Evolutionary conservation across 2,888 invertebrate genomes (phyloP).

Genomic region (Lasius platythorax): DNA sequence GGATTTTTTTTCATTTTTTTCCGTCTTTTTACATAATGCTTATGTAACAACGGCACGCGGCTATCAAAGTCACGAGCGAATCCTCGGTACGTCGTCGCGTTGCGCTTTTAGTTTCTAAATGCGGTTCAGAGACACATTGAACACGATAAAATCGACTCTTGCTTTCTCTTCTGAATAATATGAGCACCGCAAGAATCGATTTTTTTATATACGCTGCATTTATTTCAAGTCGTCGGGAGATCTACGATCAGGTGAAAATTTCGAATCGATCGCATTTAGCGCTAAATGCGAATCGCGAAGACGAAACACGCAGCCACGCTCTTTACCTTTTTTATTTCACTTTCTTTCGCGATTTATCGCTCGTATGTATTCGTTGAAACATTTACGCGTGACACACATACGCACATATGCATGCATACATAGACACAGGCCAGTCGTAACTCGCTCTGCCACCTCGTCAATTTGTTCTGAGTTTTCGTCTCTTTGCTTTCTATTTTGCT

Average conservation of each 20-base stretch:
- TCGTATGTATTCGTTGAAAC: conserved; percentile 22
- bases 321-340: not conserved
- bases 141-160: conserved; percentile 1
- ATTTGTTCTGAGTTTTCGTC: conserved; percentile 31
- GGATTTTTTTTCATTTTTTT: conserved; percentile 69
- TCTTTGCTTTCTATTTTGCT: not conserved
- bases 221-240: not conserved
- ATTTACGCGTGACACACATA: conserved; percentile 11
- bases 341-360: conserved; percentile 15
- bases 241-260: not conserved
- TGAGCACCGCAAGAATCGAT: not conserved
- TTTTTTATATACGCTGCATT: not conserved
- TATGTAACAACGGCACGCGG: conserved; percentile 79
- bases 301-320: conserved; percentile 4
- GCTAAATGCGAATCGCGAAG: conserved; percentile 11
- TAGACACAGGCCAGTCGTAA: conserved; percentile 31
- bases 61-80: conserved; percentile 57
- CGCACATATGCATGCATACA: conserved; percentile 23
- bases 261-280: not conserved
- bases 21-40: conserved; percentile 59
- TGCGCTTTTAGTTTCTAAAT: conserved; percentile 41
- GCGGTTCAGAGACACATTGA: not conserved
- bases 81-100: conserved; percentile 63
- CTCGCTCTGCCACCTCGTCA: conserved; percentile 19
- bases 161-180: not conserved